Evolutionary conservation across 2,113 vertebrate genomes (phyloP).

Genomic region (Pampusana beccarii): DNA sequence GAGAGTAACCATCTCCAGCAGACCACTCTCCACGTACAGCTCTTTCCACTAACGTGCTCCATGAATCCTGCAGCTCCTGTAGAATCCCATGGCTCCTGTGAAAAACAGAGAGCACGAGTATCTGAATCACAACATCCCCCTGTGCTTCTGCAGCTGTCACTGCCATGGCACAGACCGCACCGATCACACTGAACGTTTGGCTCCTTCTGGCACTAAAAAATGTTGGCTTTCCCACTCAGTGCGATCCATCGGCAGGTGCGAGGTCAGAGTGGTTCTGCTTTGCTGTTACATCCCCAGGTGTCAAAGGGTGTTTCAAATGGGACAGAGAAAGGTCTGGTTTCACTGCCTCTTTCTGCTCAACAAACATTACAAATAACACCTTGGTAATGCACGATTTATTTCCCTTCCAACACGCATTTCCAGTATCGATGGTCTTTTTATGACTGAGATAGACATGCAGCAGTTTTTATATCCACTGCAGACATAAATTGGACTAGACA

Average conservation of each 20-base stretch:
- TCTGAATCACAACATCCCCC: not conserved
- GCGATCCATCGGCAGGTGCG: not conserved
- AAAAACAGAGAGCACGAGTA: not conserved
- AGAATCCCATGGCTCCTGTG: not conserved
- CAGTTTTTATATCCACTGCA: not conserved
- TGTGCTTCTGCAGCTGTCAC: not conserved
- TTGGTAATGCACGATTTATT: not conserved
- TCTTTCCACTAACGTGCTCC: not conserved
- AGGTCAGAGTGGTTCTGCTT: not conserved
- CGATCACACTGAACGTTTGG: not conserved
- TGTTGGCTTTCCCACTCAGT: not conserved
- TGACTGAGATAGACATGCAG: not conserved
- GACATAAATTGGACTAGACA: not conserved
- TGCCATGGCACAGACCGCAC: not conserved
- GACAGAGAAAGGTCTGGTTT: not conserved
- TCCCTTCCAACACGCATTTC: not conserved
- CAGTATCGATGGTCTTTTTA: not conserved
- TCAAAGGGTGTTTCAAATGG: not conserved
- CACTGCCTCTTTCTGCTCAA: not conserved
- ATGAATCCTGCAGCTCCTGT: not conserved
- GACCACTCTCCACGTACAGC: accelerated
- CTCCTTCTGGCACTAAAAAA: not conserved
- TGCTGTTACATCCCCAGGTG: not conserved
- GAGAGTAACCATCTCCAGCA: not conserved
- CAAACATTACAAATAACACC: not conserved